Base-by-base conservation (phyloP, 2,113 vertebrate species). In the Ailuropoda melanoleuca region DNA sequence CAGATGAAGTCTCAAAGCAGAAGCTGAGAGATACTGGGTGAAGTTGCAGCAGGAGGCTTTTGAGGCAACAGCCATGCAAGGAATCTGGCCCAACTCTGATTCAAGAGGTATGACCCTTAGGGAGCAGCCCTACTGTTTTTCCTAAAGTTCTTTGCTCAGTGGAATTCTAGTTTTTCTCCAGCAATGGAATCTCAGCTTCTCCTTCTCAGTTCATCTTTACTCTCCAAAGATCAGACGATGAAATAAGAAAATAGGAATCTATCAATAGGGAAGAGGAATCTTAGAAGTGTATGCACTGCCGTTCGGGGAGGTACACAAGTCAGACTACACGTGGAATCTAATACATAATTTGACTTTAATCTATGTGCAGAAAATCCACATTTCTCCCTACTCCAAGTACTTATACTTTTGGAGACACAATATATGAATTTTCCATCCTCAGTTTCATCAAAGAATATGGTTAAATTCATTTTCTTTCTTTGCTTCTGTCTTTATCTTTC, bases 251-350 rank as follows among this genome's bases (percentile, higher is more conserved):
- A 77, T 48, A 81, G 18, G 8, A 18, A 60, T 81, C n/a, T 46
- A 9, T 60, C 21, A 21, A 3, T 15, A 84, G 31, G 58, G 8
- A 81, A 31, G 13, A 23, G n/a, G n/a, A 60, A n/a, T n/a, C n/a
- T 26, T 14, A 37, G 19, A 81, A 24, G 15, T 29, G 0, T 2
- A 3, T 4, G 3, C 3, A 19, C 19, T 26, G 1, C n/a, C 23
- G 21, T 10, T 60, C 14, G 18, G 6, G 53, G 26, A n/a, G 13
- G 2, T 3, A 70, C 2, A 5, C 1, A 31, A 8, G 17, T 62
- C 31, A 74, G 1, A 23, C 5, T 0, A 43, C 18, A 11, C 23
- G 0, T 19, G 5, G 9, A 58, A 62, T 29, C 29, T 14, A 0
- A 3, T n/a, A 5, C 3, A 39, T 4, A 34, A 31, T 46, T 18